Evolutionary conservation across 1,140 invertebrate species (phyloP).

Genomic region (Drosophila sturtevanti): DNA sequence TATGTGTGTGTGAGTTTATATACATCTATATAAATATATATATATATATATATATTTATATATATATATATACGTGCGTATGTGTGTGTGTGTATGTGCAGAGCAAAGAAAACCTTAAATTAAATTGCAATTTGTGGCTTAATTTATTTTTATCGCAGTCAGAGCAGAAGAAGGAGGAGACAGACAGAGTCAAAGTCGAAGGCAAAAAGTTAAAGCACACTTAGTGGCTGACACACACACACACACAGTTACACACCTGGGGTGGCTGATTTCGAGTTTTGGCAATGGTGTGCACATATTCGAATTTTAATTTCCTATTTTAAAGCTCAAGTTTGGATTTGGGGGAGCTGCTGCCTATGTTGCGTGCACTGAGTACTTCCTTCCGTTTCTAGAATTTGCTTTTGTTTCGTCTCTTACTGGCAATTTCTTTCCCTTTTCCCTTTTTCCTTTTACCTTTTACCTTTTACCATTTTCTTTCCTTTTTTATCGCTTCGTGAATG

Average conservation of each 20-base stretch:
- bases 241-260: constrained; percentile 39
- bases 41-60: no score
- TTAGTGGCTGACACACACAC: constrained; percentile 59
- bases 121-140: constrained; percentile 82
- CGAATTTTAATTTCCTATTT: constrained; percentile 80
- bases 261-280: constrained; percentile 1
- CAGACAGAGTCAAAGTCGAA: constrained; percentile 31
- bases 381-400: constrained; percentile 45
- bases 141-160: constrained; percentile 79
- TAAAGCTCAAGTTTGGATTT: constrained; percentile 60
- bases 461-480: not conserved
- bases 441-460: constrained; percentile 15
- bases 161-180: constrained; percentile 14
- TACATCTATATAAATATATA: no score
- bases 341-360: constrained; percentile 15
- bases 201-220: constrained; percentile 52
- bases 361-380: constrained; percentile 61
- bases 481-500: not conserved
- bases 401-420: constrained; percentile 32
- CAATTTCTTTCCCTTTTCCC: not conserved
- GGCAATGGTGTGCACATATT: constrained; percentile 63
- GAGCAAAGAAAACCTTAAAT: constrained; percentile 78
- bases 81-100: constrained; percentile 13
- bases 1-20: not conserved
- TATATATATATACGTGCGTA: no score